Base-by-base conservation (phyloP, 2,888 invertebrate genomes). In the Allacma fusca region DNA sequence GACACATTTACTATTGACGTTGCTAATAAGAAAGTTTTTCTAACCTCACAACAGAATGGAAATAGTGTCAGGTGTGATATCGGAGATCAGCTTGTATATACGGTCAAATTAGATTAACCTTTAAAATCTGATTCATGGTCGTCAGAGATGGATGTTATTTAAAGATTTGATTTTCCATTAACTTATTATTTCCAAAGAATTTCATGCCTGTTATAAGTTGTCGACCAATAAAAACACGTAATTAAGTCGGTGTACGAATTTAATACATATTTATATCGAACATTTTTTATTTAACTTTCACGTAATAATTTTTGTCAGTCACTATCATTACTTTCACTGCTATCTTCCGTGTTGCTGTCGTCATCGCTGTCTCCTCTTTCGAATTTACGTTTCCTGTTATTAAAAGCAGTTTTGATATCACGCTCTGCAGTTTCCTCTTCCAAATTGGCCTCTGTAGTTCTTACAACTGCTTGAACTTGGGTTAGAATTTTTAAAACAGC, bases 1-100 rank as follows among this genome's bases (percentile, higher is more conserved):
- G 86, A 87, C 44, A 86, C 87, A 70, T 90, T 91, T 84, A 80
- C 81, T 26, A 83, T 87, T 34, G 85, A 88, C 26, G 74, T 70
- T 16, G 50, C 43, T 24, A 62, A 59, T n/a, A 73, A 79, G 1
- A 59, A 59, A n/a, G 62, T 83, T 16, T 71, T 70, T 13, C 16
- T 83, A 13, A 23, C 69, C 2, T 70, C 75, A 13, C 28, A 40
- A 21, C 57, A n/a, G 5, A 70, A 74, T 26, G 80, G 80, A 4
- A 78, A 76, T 24, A 7, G 69, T 26, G 57, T 29, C 7, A 72
- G 57, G 28, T 28, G 75, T n/a, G 77, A 68, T 21, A 65, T 81
- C 24, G 81, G 80, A 57, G 50, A 69, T 69, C 77, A 80, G 34
- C 59, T 81, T 16, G 50, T 77, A 21, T 81, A 81, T 59, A 44